Conservation (phyloP, 2,113 vertebrate genomes). For the Cephalopterus ornatus region DNA sequence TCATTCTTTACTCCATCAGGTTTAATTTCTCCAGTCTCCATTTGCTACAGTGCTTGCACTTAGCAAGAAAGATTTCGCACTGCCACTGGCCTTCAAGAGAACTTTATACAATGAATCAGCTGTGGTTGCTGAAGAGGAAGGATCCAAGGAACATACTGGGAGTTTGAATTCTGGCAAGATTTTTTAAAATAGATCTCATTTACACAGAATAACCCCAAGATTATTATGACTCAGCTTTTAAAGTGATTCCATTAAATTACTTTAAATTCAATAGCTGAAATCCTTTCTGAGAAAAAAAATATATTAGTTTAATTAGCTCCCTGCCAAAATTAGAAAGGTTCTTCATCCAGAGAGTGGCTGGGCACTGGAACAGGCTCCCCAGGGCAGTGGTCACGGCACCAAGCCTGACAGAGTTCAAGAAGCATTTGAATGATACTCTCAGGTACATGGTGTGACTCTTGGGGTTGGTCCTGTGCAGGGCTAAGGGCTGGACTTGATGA, state of each 20-base stretch:
- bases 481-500: neutral
- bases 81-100: neutral
- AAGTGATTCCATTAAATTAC: neutral
- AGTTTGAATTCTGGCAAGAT: neutral
- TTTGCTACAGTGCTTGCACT: neutral
- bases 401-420: neutral
- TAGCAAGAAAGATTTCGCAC: neutral
- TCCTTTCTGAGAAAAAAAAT: neutral
- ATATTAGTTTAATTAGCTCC: slow-evolving; percentile 4
- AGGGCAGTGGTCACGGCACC: neutral
- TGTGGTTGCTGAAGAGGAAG: neutral
- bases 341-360: neutral
- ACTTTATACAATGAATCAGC: neutral
- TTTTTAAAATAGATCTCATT: slow-evolving; percentile 2
- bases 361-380: neutral
- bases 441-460: neutral
- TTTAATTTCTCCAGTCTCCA: neutral
- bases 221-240: slow-evolving; percentile 4
- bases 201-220: neutral
- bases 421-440: no score
- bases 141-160: neutral
- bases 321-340: neutral
- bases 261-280: neutral
- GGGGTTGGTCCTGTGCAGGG: neutral
- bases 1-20: neutral